Base-by-base conservation (phyloP, 2,797 vertebrate genomes). In the Triplophysa yarkandensis region DNA sequence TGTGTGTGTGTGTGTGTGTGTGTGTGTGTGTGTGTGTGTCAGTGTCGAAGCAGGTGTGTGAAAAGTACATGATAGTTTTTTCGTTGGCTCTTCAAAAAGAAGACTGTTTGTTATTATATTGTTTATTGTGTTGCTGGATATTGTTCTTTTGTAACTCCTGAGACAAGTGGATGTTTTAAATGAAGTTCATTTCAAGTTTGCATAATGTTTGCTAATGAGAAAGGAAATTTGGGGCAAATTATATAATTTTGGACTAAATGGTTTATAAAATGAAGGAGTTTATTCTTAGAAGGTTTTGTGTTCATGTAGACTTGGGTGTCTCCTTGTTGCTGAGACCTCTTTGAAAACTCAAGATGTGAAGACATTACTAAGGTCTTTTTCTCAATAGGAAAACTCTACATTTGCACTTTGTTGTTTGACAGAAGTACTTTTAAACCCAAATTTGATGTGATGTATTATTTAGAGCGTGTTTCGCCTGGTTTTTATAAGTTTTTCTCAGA, bases 401-500 rank as follows among this genome's bases (percentile, higher is more conserved):
- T 54, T 54, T 54, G 2, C 4, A 4, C 27, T 54, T 16, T 27
- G 23, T 54, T 16, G 32, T 52, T 9, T 50, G 17, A 17, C 1
- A 58, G n/a, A 44, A 44, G 32, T 28, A 6, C 14, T 17, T 57
- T 44, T 17, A 36, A 36, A 36, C 36, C 9, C 1, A 70, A 17
- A 8, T 50, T 17, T 27, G 57, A 13, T 36, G 1, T 72, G 7
- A 23, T 10, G 39, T 13, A 19, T 19, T 4, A 54, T 1, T 30
- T 4, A 28, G 34, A 4, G 23, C 14, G 10, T 23, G 27, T n/a
- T 57, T 57, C 34, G 3, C 13, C 2, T 48, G n/a, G 34, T 43
- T 25, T 27, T 14, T 4, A 14, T 23, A 64, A 65, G 71, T 55
- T 73, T 43, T 13, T 63, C 34, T 43, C 17, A 16, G 50, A 21